Evolutionary conservation across 2,888 invertebrate genomes (phyloP), one percentile per base, ranked within the genome.

Genomic region (Acheta domesticus): DNA sequence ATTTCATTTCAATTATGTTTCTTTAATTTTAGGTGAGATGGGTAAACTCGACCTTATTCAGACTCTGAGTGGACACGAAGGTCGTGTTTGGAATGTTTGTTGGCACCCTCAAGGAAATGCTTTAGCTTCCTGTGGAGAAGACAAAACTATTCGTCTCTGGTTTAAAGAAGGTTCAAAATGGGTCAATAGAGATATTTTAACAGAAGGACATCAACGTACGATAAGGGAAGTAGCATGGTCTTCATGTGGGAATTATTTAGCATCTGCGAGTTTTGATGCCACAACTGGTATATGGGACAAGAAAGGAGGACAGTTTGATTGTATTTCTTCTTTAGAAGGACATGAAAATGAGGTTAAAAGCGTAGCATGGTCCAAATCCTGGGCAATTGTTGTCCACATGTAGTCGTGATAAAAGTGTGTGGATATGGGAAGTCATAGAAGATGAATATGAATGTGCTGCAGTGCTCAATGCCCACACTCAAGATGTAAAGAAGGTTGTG

Each of bases 331-430:
- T 1, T 87, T 99, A 81, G 99, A 99, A 88, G 99, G 99, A 0
- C 99, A 99, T 86, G 99, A 99, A 86, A 99, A 97, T 89, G 99
- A 99, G 90, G 97, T 99, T 49, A 99, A 99, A 88, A 94, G 96
- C 88, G 96, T 96, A 2, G 90, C 94, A 74, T 99, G 98, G 97
- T 95, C 98, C 11, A 90, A 90, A 48, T 94, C n/a, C 94, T 21
- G 99, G 98, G 8, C 91, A 93, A 50, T 91, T 95, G 77, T 87
- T 99, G 81, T 97, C 99, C 11, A 98, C 98, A 2, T 99, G 98
- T 86, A 96, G 98, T 83, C 89, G 99, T 77, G 99, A 99, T 86
- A 99, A 99, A 87, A 96, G 97, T 50, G 99, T 99, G 0, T 99
- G 98, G 98, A 92, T 99, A 79, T 99, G 99, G 99, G 98, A 98